Evolutionary conservation across 2,888 invertebrate species (phyloP).

Genomic region (Pterobdella sp.): DNA sequence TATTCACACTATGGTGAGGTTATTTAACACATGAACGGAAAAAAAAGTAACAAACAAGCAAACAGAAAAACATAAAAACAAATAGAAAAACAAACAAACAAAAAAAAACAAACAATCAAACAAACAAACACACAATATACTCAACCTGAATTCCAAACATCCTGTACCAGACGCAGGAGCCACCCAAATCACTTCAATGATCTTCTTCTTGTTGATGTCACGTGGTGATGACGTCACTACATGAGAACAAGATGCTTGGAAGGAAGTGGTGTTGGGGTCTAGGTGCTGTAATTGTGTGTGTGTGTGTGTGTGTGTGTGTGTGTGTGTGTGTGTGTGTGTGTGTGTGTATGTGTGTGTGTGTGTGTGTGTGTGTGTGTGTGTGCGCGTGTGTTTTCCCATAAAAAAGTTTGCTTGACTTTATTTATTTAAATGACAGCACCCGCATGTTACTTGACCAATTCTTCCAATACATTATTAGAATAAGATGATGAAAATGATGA

Average conservation of each 20-base stretch:
- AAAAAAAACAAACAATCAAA: background rate
- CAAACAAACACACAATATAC: background rate
- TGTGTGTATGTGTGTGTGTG: background rate
- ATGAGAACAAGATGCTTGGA: conserved; percentile 16
- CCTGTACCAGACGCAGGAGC: conserved; percentile 21
- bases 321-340: background rate
- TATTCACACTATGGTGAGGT: too few relatives aligned
- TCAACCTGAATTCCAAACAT: conserved; percentile 25
- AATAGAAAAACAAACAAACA: background rate
- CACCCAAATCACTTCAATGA: conserved; percentile 20
- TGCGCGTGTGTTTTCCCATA: background rate
- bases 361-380: background rate
- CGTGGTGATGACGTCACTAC: conserved; percentile 8
- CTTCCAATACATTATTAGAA: background rate
- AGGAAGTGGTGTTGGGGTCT: conserved; percentile 12
- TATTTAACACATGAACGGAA: too few relatives aligned
- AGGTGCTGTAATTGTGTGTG: conserved; percentile 16
- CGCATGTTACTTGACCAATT: background rate
- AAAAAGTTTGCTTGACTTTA: background rate
- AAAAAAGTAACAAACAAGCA: background rate
- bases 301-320: background rate
- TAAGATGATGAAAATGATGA: background rate
- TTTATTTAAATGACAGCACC: background rate
- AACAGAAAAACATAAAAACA: background rate
- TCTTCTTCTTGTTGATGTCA: background rate